These are phyloP conservation scores for Trichogramma pretiosum DNA, from an alignment of 1,140 invertebrate species.

Conservation along the genomic window DNA sequence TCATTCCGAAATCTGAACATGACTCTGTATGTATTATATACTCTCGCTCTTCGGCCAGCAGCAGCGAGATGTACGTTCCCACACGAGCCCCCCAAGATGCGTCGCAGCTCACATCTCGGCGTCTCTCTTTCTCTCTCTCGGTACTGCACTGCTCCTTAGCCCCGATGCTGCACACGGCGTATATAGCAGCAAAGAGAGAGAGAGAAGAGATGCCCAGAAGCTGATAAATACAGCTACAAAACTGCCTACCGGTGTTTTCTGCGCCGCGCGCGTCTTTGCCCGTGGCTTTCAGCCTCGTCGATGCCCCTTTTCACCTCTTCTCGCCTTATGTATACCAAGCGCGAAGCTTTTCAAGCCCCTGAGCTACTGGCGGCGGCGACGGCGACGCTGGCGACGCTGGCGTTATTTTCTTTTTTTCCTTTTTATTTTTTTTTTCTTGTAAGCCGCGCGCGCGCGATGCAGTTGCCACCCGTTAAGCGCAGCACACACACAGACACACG, in stretches of 20 bases:
- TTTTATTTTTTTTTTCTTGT: constrained; percentile 6
- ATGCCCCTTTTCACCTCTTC: constrained; percentile 39
- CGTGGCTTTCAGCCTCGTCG: constrained; percentile 35
- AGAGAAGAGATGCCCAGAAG: constrained; percentile 42
- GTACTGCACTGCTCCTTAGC: too few relatives aligned
- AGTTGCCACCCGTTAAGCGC: background rate
- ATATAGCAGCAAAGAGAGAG: constrained; percentile 21
- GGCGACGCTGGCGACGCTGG: too few relatives aligned
- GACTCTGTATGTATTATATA: too few relatives aligned
- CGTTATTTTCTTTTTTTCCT: constrained; percentile 20
- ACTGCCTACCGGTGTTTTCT: constrained; percentile 47
- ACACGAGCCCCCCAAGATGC: constrained; percentile 46
- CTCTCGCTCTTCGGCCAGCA: too few relatives aligned
- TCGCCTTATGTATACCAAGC: too few relatives aligned
- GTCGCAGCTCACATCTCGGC: constrained; percentile 29
- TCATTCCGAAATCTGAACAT: too few relatives aligned
- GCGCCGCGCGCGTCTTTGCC: constrained; percentile 40
- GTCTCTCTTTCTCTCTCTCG: too few relatives aligned
- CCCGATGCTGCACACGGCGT: too few relatives aligned
- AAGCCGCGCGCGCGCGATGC: background rate
- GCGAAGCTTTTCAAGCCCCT: too few relatives aligned
- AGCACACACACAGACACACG: too few relatives aligned
- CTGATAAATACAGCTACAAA: constrained; percentile 48
- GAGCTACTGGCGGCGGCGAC: too few relatives aligned
- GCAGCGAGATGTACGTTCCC: constrained; percentile 46